Evolutionary conservation across 2,113 vertebrate species (phyloP).

Genomic region (Nannospalax galili): DNA sequence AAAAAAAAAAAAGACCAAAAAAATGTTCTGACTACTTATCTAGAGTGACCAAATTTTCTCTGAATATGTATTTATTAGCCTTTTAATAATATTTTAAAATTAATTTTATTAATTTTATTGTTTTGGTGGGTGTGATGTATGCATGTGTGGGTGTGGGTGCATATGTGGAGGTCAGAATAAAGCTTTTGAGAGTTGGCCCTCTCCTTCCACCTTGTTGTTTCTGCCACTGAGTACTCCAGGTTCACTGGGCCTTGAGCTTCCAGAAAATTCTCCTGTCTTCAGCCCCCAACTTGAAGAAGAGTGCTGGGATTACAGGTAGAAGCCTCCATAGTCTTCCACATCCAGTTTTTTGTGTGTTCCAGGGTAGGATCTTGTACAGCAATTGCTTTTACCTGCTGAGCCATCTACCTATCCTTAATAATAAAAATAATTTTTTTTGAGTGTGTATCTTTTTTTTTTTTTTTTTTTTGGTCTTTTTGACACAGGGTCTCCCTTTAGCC

Average conservation of each 20-base stretch:
- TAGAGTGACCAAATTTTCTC: background rate
- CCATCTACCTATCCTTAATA: background rate
- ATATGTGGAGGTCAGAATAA: background rate
- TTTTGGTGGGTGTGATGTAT: too few species aligned
- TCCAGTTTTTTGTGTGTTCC: background rate
- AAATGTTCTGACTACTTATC: background rate
- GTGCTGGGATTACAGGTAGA: background rate
- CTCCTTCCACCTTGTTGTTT: too few species aligned
- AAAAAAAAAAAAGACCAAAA: background rate
- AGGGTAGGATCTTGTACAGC: too few species aligned
- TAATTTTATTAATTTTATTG: background rate
- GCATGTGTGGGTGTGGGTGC: background rate
- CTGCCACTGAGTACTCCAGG: background rate
- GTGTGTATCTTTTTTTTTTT: too few species aligned
- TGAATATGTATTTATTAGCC: background rate
- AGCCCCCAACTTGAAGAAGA: background rate
- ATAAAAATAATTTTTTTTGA: too few species aligned
- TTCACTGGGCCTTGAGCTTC: too few species aligned
- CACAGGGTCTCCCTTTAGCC: background rate
- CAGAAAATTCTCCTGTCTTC: background rate
- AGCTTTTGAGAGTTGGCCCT: background rate
- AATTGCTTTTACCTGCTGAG: background rate
- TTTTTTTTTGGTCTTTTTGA: background rate
- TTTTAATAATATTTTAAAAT: background rate
- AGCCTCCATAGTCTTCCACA: background rate